Conservation (phyloP, 2,113 vertebrate genomes). For the Psilopogon haemacephalus region DNA sequence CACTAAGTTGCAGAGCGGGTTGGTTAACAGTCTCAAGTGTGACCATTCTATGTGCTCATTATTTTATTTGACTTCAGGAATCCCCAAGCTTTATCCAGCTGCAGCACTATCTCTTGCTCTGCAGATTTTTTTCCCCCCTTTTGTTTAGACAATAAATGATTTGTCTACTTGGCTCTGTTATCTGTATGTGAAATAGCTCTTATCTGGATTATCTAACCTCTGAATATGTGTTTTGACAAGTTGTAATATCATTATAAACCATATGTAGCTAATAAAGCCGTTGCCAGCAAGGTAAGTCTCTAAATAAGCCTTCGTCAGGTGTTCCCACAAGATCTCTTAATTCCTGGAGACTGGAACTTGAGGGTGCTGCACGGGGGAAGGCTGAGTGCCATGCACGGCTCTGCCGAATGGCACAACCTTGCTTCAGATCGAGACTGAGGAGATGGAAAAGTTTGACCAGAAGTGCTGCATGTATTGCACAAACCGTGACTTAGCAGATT, state of each 20-base stretch:
- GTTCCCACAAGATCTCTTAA: neutral
- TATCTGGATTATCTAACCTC: neutral
- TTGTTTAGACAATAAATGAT: neutral
- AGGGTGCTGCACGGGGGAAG: neutral
- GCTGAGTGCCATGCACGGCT: neutral
- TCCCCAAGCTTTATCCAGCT: neutral
- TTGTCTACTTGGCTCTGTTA: neutral
- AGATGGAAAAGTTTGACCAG: neutral
- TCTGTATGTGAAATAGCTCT: neutral
- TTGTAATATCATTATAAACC: neutral
- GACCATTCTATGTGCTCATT: neutral
- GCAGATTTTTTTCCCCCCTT: neutral
- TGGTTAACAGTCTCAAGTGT: neutral
- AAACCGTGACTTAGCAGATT: neutral
- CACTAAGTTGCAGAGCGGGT: conserved; percentile 18
- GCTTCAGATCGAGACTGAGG: neutral
- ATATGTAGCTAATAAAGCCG: neutral
- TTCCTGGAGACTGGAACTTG: neutral
- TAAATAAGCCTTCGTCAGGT: neutral
- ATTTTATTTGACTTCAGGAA: neutral
- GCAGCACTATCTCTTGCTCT: neutral
- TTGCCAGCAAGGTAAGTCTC: neutral
- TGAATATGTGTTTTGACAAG: neutral
- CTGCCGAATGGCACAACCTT: neutral
- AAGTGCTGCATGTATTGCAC: neutral